Conservation (phyloP, 2,797 vertebrate species). For the Thalassophryne amazonica region DNA sequence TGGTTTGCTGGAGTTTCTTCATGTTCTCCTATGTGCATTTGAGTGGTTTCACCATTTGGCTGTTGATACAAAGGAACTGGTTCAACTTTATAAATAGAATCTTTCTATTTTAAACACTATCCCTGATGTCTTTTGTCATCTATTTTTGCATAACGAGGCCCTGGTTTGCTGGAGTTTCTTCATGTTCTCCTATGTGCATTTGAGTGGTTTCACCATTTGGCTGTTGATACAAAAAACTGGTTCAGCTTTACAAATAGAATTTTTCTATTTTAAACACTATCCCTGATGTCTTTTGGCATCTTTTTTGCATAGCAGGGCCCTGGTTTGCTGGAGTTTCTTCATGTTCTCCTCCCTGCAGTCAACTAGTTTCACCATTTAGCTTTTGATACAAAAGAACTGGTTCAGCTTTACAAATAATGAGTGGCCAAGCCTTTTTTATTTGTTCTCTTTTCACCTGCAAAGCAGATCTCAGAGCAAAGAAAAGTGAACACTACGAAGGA, state of each 20-base stretch:
- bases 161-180: not conserved
- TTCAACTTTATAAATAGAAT: not conserved
- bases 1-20: not conserved
- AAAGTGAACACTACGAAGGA: too few species aligned
- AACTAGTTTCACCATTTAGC: not conserved
- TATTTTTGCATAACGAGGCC: slow-evolving; percentile 2
- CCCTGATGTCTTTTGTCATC: slow-evolving; percentile 22
- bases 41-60: not conserved
- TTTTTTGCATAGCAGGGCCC: slow-evolving; percentile 2
- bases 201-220: not conserved
- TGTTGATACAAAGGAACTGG: not conserved
- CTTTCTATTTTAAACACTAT: slow-evolving; percentile 32
- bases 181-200: not conserved
- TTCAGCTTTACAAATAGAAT: not conserved
- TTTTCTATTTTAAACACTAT: slow-evolving; percentile 32
- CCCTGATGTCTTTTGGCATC: slow-evolving; percentile 22
- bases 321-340: not conserved
- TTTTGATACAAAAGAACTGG: not conserved
- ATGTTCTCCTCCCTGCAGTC: not conserved
- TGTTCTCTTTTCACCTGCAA: too few species aligned
- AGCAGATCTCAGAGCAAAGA: too few species aligned
- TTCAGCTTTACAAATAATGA: not conserved
- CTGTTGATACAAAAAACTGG: not conserved
- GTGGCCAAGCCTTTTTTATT: too few species aligned
- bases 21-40: not conserved